Percentiles rank a stretch among this genome's conserved stretches.
Evolutionary conservation across 2,113 vertebrate species (phyloP).

Genomic region (Triplophysa rosa): DNA sequence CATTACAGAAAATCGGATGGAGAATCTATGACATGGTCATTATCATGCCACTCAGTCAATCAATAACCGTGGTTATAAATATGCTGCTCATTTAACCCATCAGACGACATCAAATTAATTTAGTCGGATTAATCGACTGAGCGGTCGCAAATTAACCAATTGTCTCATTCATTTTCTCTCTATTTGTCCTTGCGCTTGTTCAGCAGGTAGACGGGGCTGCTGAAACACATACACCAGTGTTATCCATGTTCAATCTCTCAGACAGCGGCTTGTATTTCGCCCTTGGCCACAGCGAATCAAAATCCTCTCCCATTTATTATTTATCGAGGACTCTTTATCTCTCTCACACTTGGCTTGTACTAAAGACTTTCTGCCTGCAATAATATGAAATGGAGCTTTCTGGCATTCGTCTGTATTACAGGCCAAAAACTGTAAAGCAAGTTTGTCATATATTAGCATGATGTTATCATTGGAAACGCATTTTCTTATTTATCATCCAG

Average conservation of each 20-base stretch:
- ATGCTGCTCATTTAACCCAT: not conserved
- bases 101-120: constrained; percentile 23
- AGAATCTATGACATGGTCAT: not conserved
- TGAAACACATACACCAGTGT: constrained; percentile 64
- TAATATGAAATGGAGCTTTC: constrained; percentile 39
- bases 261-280: constrained; percentile 27
- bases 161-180: constrained; percentile 35
- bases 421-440: not conserved
- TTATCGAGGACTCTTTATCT: constrained; percentile 58
- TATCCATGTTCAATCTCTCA: constrained; percentile 61
- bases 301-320: constrained; percentile 63
- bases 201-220: constrained; percentile 44
- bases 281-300: constrained; percentile 46
- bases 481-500: not conserved
- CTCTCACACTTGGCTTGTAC: constrained; percentile 44
- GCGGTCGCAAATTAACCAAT: not conserved
- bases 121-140: not conserved
- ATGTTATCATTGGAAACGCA: not conserved
- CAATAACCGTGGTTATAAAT: not conserved
- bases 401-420: constrained; percentile 36
- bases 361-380: constrained; percentile 40
- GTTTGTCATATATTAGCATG: constrained; percentile 8
- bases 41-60: not conserved
- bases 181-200: constrained; percentile 60
- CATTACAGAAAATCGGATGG: not conserved